Evolutionary conservation across 2,113 vertebrate species (phyloP).

Genomic region (Cyanoramphus novaezelandiae): DNA sequence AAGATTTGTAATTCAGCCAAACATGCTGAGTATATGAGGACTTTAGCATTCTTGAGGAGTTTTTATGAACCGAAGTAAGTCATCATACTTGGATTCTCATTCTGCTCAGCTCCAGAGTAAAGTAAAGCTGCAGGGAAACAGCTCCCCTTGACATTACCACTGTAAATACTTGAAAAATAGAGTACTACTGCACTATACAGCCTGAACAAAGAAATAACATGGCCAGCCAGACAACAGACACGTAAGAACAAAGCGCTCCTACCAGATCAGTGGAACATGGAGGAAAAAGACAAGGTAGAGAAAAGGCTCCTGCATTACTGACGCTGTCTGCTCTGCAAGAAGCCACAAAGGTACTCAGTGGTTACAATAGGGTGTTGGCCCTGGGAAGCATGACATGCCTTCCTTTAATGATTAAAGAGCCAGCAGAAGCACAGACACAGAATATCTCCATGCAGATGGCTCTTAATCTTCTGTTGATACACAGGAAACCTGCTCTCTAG

Average conservation of each 20-base stretch:
- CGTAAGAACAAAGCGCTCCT: constrained; percentile 1
- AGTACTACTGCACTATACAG: neutral
- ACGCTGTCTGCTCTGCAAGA: neutral
- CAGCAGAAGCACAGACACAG: neutral
- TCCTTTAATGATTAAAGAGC: neutral
- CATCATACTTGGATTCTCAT: neutral
- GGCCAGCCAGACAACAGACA: neutral
- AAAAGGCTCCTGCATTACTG: neutral
- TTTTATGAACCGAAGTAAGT: neutral
- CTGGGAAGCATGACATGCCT: neutral
- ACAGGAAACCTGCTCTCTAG: neutral
- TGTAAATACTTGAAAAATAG: neutral
- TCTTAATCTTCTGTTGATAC: neutral
- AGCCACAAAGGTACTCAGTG: neutral
- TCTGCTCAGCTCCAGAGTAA: neutral
- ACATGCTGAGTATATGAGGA: neutral
- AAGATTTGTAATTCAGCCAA: neutral
- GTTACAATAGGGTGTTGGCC: constrained; percentile 13
- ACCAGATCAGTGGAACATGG: neutral
- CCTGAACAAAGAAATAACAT: neutral
- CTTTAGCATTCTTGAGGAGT: neutral
- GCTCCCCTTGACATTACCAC: neutral
- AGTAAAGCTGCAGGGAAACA: neutral
- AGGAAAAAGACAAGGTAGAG: neutral
- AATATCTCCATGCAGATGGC: neutral